Conservation (phyloP, 2,888 invertebrate species). For the Neoaliturus tenellus region DNA sequence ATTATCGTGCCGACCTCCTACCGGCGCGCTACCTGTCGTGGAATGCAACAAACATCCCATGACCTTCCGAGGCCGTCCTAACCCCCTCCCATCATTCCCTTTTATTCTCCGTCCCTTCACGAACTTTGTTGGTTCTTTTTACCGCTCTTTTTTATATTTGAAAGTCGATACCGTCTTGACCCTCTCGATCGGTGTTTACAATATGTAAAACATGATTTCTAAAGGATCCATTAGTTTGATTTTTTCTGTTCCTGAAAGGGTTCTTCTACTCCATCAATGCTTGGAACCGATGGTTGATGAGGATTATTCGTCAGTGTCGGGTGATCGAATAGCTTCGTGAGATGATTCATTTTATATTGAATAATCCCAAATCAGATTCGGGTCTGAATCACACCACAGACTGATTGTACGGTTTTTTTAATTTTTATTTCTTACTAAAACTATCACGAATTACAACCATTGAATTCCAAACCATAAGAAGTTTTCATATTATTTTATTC, state of each 20-base stretch:
- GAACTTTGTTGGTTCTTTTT: slow-evolving; percentile 29
- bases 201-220: slow-evolving; percentile 44
- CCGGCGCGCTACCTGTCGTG: slow-evolving; percentile 17
- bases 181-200: slow-evolving; percentile 45
- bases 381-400: too few relatives aligned
- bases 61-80: slow-evolving; percentile 41
- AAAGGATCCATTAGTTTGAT: slow-evolving; percentile 45
- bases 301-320: slow-evolving; percentile 6
- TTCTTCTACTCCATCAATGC: background rate
- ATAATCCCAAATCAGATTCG: background rate
- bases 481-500: too few relatives aligned
- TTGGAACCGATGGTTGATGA: background rate
- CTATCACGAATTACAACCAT: too few relatives aligned
- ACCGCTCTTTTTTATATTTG: slow-evolving; percentile 28
- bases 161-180: slow-evolving; percentile 29
- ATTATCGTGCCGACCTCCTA: background rate
- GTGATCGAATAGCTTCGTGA: background rate
- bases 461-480: too few relatives aligned
- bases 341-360: background rate
- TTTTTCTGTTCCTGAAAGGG: slow-evolving; percentile 1
- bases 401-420: too few relatives aligned
- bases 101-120: slow-evolving; percentile 28
- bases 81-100: slow-evolving; percentile 14
- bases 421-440: too few relatives aligned
- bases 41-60: background rate